Evolutionary conservation across 2,797 vertebrate species (phyloP).

Genomic region (Threskiornis aethiopicus): DNA sequence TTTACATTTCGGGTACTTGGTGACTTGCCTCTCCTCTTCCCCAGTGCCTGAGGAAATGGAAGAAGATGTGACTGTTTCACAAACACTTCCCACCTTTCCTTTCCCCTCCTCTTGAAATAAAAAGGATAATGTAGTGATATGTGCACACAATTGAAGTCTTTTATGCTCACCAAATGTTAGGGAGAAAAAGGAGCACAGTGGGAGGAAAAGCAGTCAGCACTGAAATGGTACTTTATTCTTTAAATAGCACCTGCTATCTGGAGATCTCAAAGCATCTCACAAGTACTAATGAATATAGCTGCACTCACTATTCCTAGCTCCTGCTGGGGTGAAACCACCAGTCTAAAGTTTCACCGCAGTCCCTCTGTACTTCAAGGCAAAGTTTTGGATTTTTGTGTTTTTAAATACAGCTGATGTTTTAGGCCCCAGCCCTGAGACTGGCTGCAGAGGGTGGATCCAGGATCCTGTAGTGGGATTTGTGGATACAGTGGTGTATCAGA

Average conservation of each 20-base stretch:
- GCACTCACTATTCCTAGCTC: neutral
- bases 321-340: neutral
- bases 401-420: neutral
- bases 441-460: neutral
- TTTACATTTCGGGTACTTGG: slow-evolving; percentile 18
- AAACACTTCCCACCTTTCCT: slow-evolving; percentile 17
- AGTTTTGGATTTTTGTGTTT: neutral
- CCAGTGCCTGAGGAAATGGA: neutral
- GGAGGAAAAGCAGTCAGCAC: slow-evolving; percentile 12
- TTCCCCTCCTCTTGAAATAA: neutral
- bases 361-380: neutral
- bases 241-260: slow-evolving; percentile 50
- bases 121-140: neutral
- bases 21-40: slow-evolving; percentile 20
- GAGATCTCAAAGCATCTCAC: slow-evolving; percentile 19
- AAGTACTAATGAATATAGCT: neutral
- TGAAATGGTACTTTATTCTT: slow-evolving; percentile 22
- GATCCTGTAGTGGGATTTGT: neutral
- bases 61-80: neutral
- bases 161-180: neutral
- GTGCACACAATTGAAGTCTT: neutral
- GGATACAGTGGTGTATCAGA: neutral
- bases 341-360: neutral
- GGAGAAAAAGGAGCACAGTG: slow-evolving; percentile 19
- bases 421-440: neutral